A percentile compares a stretch with the other conserved stretches of the same genome.
phyloP scores from a whole-genome alignment of 2,797 vertebrate species.

The Danio choprae region DNA sequence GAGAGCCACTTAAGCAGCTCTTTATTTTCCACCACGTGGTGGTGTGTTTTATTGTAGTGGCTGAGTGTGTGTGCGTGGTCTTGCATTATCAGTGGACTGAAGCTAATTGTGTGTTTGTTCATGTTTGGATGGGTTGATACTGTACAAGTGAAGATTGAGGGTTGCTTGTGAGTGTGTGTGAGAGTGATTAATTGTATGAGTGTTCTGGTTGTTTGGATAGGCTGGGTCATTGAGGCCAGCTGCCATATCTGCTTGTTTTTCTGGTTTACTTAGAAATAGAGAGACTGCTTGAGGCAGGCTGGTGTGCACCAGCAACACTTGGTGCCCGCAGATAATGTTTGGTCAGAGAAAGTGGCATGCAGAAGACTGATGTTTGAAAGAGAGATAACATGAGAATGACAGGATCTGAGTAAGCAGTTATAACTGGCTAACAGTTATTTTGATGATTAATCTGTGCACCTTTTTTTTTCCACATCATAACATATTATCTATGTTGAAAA shows the following conservation, averaged over 20 bases:
- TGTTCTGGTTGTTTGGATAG: slow-evolving; percentile 62
- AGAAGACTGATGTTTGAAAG: slow-evolving; percentile 15
- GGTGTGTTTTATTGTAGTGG: neutral
- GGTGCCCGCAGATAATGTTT: slow-evolving; percentile 46
- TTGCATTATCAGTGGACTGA: slow-evolving; percentile 40
- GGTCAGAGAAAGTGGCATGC: slow-evolving; percentile 9
- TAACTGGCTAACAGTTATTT: neutral
- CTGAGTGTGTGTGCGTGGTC: neutral
- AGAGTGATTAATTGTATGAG: slow-evolving; percentile 59
- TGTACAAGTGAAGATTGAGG: slow-evolving; percentile 51
- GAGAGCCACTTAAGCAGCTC: slow-evolving; percentile 3
- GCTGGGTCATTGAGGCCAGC: slow-evolving; percentile 54
- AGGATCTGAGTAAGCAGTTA: neutral
- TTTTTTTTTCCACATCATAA: no score
- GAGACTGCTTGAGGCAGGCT: slow-evolving; percentile 25
- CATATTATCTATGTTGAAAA: no score
- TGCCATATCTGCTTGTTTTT: slow-evolving; percentile 57
- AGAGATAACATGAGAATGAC: slow-evolving; percentile 29
- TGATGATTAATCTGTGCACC: neutral
- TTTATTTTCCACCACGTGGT: slow-evolving; percentile 23
- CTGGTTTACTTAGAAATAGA: slow-evolving; percentile 52
- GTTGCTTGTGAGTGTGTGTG: slow-evolving; percentile 45
- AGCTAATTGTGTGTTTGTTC: slow-evolving; percentile 4
- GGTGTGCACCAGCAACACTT: slow-evolving; percentile 51
- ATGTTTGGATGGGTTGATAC: neutral